Evolutionary conservation across 2,797 vertebrate genomes (phyloP), one percentile per base, ranked within the genome.

Genomic region (Sebastes cheni): DNA sequence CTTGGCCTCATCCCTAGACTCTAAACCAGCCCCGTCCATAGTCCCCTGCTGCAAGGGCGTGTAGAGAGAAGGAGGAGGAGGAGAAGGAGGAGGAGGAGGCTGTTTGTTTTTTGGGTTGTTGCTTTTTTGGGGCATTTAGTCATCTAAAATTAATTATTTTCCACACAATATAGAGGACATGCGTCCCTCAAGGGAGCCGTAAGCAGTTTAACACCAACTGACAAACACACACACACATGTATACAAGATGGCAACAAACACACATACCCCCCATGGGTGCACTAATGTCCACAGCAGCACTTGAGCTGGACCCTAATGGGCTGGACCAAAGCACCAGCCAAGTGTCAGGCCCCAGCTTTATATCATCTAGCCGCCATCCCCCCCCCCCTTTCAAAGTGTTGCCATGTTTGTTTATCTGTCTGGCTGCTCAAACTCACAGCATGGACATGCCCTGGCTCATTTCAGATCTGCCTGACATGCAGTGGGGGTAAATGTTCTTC

Each of bases 401-500:
- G 64, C 83, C 46, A 76, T 85, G 86, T 93, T 95, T 94, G 90
- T 95, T 91, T 94, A 90, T 92, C 72, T 55, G 81, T 87, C 82
- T 85, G 83, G 77, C 88, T 81, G 83, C 75, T 90, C 83, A 90
- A 80, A 92, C 83, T 83, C 84, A 70, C 80, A 88, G 90, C 88
- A 71, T 93, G 91, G 90, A 93, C 88, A 81, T 85, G 89, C 73
- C 86, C 90, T 77, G 6, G 79, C 82, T 92, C 80, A 86, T 91
- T 86, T 89, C 88, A 90, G 84, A 88, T 83, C 85, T 82, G 90
- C 86, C 88, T 93, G 90, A 91, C 90, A 85, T 94, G 93, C 92
- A 92, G 92, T 20, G 62, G 88, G 91, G 94, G 91, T 95, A 96
- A 96, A 95, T 42, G 94, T 92, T 94, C 95, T 95, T 95, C 90